Evolutionary conservation across 2,888 invertebrate genomes (phyloP), one percentile per base, ranked within the genome.

Genomic region (Metalampra italica): DNA sequence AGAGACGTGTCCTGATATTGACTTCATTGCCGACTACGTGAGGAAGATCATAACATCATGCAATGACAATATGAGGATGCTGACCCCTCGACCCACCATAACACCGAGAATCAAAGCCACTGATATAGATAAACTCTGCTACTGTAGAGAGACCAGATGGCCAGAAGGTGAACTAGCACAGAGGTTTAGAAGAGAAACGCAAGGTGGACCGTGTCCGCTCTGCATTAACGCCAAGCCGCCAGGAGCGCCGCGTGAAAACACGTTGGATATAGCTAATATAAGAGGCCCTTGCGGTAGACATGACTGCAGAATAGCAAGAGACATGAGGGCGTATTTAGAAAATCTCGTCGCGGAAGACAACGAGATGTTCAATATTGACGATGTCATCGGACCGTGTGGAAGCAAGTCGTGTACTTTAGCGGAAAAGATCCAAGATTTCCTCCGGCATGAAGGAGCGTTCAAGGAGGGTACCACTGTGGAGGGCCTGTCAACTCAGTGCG

Each of bases 51-150:
- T 89, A 41, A 71, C 80, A 11, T 87, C 88, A 4, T 87, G 88
- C 60, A 86, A 89, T 60, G 88, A 89, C 56, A 85, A 87, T 54
- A 82, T 89, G 84, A 77, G 88, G 54, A 87, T 84, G 87, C 60
- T 89, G 50, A 88, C 87, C 29, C 88, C 88, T 43, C 76, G 78
- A 9, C 76, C 84, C 9, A 73, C 80, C 3, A 82, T 88, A 54
- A 69, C 51, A 49, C 87, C 87, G 1, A 74, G 82, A 70, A 56
- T 83, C 0, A 85, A 82, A 68, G 86, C 88, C 1, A 86, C 87
- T 1, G 88, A 89, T 56, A 82, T 88, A 14, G 87, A 88, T 47
- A 79, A 74, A 54, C 66, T 81, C 37, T 88, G 88, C 55, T 85
- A 84, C 48, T 89, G 89, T 53, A 75, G 75, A 54, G 81, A 87